phyloP scores from a whole-genome alignment of 2,113 vertebrate genomes.

The Miniopterus natalensis region DNA sequence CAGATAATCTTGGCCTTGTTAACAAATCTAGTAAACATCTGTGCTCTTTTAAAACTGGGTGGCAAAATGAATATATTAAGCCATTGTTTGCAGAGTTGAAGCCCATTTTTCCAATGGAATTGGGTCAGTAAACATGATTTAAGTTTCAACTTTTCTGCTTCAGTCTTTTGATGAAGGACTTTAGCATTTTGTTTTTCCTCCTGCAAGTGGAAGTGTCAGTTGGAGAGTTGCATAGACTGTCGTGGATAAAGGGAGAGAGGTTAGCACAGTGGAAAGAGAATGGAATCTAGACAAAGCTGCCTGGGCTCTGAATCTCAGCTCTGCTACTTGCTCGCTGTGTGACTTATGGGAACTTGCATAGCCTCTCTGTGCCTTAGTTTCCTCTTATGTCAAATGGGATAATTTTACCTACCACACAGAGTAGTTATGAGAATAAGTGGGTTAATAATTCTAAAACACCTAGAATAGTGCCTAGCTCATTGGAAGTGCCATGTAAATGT shows the following conservation, averaged over 20 bases:
- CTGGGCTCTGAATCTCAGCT: not conserved
- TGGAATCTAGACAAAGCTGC: not conserved
- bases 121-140: not conserved
- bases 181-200: not conserved
- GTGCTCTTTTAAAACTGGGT: slow-evolving; percentile 1
- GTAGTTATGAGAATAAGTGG: not conserved
- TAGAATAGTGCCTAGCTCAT: not conserved
- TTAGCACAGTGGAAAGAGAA: not conserved
- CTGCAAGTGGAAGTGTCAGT: not conserved
- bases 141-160: not conserved
- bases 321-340: not conserved
- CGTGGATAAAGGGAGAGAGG: not conserved
- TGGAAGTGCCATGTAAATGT: not conserved
- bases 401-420: not conserved
- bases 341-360: not conserved
- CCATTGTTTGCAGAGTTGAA: not conserved
- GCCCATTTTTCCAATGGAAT: not conserved
- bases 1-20: slow-evolving; percentile 10
- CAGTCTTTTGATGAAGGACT: not conserved
- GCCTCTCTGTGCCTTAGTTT: slow-evolving; percentile 7
- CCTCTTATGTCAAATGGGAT: not conserved
- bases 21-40: not conserved
- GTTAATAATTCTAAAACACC: not conserved
- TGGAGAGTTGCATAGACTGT: not conserved
- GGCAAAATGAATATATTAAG: not conserved